Percentiles rank a stretch among this genome's conserved stretches.
phyloP scores from a whole-genome alignment of 2,113 vertebrate genomes.

The Oceanodroma tethys region DNA sequence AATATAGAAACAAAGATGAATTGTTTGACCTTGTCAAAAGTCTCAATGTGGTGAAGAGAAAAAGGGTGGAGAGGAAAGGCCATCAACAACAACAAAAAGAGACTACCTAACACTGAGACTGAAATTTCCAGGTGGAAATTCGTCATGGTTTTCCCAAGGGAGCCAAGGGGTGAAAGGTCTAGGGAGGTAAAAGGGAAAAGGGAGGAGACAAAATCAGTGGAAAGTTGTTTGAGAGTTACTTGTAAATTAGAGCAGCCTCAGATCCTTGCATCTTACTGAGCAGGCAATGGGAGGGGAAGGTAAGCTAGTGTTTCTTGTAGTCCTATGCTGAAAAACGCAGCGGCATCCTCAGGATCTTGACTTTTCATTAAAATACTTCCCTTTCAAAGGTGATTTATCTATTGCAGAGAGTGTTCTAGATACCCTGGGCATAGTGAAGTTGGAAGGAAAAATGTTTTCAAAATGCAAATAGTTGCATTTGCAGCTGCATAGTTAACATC shows the following conservation, averaged over 20 bases:
- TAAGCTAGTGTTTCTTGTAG: neutral
- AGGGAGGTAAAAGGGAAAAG: constrained; percentile 2
- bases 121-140: constrained; percentile 32
- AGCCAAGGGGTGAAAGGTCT: neutral
- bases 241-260: neutral
- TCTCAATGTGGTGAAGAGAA: constrained; percentile 2
- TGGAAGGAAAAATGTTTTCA: neutral
- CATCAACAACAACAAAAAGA: neutral
- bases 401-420: neutral
- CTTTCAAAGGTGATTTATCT: neutral
- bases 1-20: constrained; percentile 26
- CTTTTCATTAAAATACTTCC: neutral
- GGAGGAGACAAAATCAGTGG: neutral
- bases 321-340: neutral
- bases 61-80: constrained; percentile 25
- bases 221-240: neutral
- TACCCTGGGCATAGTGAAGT: neutral
- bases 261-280: neutral
- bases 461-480: neutral
- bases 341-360: neutral
- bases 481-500: neutral
- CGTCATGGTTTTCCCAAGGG: neutral
- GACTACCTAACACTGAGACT: neutral
- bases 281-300: neutral
- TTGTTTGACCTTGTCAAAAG: constrained; percentile 35